These are phyloP conservation scores for Odontesthes bonariensis DNA, from an alignment of 2,113 vertebrate species.

Conservation along the genomic window DNA sequence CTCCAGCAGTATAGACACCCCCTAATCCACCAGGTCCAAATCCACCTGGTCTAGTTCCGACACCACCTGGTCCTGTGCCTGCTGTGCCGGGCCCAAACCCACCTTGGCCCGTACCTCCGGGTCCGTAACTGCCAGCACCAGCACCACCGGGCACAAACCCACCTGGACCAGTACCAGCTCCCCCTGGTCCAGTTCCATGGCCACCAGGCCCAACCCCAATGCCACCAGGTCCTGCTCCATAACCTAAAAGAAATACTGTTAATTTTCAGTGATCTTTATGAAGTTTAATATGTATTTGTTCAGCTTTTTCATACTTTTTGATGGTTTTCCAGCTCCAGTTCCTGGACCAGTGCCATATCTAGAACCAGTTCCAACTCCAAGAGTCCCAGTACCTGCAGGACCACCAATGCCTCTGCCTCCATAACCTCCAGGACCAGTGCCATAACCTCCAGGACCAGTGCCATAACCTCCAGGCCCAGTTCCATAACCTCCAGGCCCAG, in stretches of 20 bases:
- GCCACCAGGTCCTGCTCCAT: slow-evolving; percentile 61
- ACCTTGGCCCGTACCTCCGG: slow-evolving; percentile 39
- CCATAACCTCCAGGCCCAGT: slow-evolving; percentile 62
- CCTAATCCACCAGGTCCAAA: slow-evolving; percentile 62
- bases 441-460: slow-evolving; percentile 51
- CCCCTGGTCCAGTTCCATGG: slow-evolving; percentile 30
- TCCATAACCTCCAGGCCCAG: slow-evolving; percentile 52
- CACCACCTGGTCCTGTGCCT: slow-evolving; percentile 57
- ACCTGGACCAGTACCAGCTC: no score
- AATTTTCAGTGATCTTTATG: not conserved
- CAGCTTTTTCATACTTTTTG: slow-evolving; percentile 64
- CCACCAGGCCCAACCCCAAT: slow-evolving; percentile 57
- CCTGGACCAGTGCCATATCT: slow-evolving; percentile 59
- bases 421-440: slow-evolving; percentile 60
- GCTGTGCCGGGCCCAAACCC: slow-evolving; percentile 61
- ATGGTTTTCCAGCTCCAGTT: slow-evolving; percentile 60
- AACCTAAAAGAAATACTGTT: slow-evolving; percentile 57
- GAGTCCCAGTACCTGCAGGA: slow-evolving; percentile 41
- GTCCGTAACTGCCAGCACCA: slow-evolving; percentile 43
- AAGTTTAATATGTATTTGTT: slow-evolving; percentile 11
- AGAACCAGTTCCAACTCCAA: slow-evolving; percentile 62
- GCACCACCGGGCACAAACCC: slow-evolving; percentile 39
- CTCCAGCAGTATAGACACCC: slow-evolving; percentile 40
- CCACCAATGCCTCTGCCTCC: slow-evolving; percentile 53
- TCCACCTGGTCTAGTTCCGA: slow-evolving; percentile 43